Conservation (phyloP, 1,140 invertebrate species). For the Drosophila neocordata region DNA sequence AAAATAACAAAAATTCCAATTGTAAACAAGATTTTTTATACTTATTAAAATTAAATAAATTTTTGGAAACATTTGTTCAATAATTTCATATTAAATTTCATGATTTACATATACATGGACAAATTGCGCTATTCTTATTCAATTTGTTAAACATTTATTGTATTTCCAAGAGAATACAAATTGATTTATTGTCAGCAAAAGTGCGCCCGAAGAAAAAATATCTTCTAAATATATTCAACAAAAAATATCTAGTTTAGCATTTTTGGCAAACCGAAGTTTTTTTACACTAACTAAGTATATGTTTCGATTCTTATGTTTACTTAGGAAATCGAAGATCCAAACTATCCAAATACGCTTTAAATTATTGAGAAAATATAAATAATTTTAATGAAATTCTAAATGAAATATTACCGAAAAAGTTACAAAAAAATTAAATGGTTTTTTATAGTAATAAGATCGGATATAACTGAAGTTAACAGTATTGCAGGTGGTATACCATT, state of each 20-base stretch:
- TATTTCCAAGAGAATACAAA: slow-evolving; percentile 22
- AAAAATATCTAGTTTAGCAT: background rate
- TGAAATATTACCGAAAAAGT: no score
- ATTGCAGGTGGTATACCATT: no score
- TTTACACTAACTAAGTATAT: background rate
- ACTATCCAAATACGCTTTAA: no score
- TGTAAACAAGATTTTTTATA: slow-evolving; percentile 6
- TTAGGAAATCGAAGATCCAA: no score
- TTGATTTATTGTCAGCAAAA: slow-evolving; percentile 43
- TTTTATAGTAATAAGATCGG: no score
- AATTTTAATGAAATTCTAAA: no score
- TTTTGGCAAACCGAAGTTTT: background rate
- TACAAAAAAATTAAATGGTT: no score
- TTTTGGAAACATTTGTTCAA: background rate
- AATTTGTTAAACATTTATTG: slow-evolving; percentile 33
- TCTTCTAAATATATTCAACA: slow-evolving; percentile 23
- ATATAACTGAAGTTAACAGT: no score
- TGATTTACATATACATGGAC: slow-evolving; percentile 19
- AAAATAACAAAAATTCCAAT: slow-evolving; percentile 5
- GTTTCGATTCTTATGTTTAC: background rate
- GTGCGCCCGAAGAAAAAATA: slow-evolving; percentile 26
- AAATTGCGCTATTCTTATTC: slow-evolving; percentile 44
- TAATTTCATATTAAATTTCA: slow-evolving; percentile 25
- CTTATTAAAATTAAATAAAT: background rate
- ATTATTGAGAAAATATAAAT: no score